Conservation (phyloP, 2,888 invertebrate species). For the Scaptomyza polygonia region DNA sequence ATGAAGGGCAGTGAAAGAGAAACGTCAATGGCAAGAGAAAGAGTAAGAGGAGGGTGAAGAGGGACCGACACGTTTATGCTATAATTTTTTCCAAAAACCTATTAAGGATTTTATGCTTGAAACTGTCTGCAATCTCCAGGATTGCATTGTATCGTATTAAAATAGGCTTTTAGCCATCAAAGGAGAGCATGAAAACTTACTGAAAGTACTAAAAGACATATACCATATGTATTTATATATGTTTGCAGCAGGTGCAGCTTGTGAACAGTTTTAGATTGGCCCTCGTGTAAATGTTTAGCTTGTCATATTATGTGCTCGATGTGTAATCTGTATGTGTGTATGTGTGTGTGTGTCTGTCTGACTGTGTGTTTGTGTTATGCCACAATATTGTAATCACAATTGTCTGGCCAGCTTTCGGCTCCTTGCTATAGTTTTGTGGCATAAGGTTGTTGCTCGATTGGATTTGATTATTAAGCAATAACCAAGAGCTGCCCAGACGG, state of each 20-base stretch:
- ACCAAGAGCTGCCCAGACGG: constrained; percentile 35
- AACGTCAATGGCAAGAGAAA: background rate
- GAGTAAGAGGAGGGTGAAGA: background rate
- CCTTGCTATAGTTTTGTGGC: constrained; percentile 33
- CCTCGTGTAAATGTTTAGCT: constrained; percentile 6
- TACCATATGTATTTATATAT: background rate
- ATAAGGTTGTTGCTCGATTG: constrained; percentile 56
- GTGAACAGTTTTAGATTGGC: constrained; percentile 1
- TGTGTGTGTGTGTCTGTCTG: constrained; percentile 6
- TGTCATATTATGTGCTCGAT: constrained; percentile 11
- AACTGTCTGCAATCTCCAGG: constrained; percentile 10
- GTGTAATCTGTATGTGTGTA: constrained; percentile 12
- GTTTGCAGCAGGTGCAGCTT: constrained; percentile 2
- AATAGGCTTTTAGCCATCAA: constrained; percentile 1
- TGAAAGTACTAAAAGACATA: background rate
- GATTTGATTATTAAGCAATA: constrained; percentile 66
- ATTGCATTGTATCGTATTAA: constrained; percentile 21
- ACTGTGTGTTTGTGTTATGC: constrained; percentile 15
- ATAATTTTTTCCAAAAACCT: constrained; percentile 43
- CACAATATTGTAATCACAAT: constrained; percentile 33
- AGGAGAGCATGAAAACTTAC: constrained; percentile 3
- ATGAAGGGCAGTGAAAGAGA: background rate
- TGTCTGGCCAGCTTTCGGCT: constrained; percentile 6
- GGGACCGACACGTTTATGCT: background rate
- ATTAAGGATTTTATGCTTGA: constrained; percentile 41